Percentiles rank a stretch among this genome's conserved stretches.
These are phyloP conservation scores for Calameuta filiformis DNA, from an alignment of 2,888 invertebrate species.

Conservation along the genomic window DNA sequence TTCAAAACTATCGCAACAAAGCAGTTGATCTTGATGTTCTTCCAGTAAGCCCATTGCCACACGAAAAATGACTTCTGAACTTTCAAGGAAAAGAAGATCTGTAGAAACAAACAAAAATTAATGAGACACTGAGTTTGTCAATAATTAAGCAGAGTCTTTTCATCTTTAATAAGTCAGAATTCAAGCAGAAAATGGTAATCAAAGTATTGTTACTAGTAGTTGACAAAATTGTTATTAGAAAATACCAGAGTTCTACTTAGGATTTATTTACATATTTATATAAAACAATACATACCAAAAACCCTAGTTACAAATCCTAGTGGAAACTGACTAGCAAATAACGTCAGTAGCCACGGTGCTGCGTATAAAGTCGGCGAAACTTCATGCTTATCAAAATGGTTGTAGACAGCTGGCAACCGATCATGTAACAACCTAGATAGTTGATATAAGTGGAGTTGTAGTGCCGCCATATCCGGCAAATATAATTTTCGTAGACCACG, in stretches of 20 bases:
- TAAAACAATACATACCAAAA: slow-evolving; percentile 75
- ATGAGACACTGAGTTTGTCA: not conserved
- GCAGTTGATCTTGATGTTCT: slow-evolving; percentile 85
- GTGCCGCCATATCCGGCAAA: slow-evolving; percentile 92
- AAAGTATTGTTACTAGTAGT: slow-evolving; percentile 1
- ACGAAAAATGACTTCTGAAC: slow-evolving; percentile 89
- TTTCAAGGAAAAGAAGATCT: slow-evolving; percentile 92
- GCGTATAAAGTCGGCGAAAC: slow-evolving; percentile 95
- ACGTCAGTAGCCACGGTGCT: slow-evolving; percentile 95
- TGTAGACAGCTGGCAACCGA: slow-evolving; percentile 85
- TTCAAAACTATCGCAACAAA: slow-evolving; percentile 90
- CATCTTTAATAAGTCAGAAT: not conserved
- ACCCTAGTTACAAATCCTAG: slow-evolving; percentile 94
- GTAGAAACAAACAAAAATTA: slow-evolving; percentile 46
- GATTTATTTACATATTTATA: slow-evolving; percentile 8
- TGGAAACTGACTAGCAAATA: slow-evolving; percentile 97
- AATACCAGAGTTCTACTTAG: not conserved
- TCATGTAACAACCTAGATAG: slow-evolving; percentile 92
- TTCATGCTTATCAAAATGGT: slow-evolving; percentile 88
- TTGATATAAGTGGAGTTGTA: slow-evolving; percentile 92
- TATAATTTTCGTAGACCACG: slow-evolving; percentile 90
- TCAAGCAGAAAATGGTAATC: slow-evolving; percentile 8
- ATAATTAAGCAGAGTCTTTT: not conserved
- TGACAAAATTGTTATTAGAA: slow-evolving; percentile 13
- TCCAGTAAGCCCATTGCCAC: slow-evolving; percentile 87